A percentile compares a stretch with the other conserved stretches of the same genome.
Evolutionary conservation across 2,888 invertebrate species (phyloP).

Genomic region (Eupeodes luniger): DNA sequence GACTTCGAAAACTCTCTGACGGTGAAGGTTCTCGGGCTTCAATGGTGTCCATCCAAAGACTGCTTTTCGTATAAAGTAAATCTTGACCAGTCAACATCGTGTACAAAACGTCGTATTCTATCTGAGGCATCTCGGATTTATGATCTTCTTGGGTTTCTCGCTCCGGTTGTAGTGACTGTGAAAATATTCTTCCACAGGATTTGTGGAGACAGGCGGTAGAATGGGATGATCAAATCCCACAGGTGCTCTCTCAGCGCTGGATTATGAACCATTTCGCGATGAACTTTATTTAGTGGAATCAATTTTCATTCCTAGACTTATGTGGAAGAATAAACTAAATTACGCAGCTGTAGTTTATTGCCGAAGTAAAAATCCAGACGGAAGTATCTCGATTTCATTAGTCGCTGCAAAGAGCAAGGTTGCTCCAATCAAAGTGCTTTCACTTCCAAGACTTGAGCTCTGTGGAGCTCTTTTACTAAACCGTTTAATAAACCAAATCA

Average conservation of each 20-base stretch:
- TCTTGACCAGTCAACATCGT: not conserved
- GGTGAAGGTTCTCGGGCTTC: conserved; percentile 37
- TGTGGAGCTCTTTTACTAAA: no score
- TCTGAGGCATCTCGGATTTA: conserved; percentile 34
- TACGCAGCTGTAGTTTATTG: conserved; percentile 28
- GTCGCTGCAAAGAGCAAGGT: no score
- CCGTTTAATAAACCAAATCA: no score
- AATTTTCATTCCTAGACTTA: not conserved
- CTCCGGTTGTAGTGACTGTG: not conserved
- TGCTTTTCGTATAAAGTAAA: conserved; percentile 40
- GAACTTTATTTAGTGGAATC: conserved; percentile 4
- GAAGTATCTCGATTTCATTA: not conserved
- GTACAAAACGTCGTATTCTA: conserved; percentile 3
- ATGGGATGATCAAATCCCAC: no score
- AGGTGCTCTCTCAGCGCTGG: not conserved
- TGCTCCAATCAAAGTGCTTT: no score
- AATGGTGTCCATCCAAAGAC: conserved; percentile 47
- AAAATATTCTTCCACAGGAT: conserved; percentile 14
- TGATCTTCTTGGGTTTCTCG: conserved; percentile 27
- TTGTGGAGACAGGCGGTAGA: not conserved
- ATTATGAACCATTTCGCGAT: conserved; percentile 3
- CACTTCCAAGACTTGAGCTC: no score
- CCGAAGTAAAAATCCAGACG: not conserved
- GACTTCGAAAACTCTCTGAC: conserved; percentile 33
- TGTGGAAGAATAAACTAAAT: conserved; percentile 29